Base-by-base conservation (phyloP, 23 tunicate species). In the Pegea sp. region DNA sequence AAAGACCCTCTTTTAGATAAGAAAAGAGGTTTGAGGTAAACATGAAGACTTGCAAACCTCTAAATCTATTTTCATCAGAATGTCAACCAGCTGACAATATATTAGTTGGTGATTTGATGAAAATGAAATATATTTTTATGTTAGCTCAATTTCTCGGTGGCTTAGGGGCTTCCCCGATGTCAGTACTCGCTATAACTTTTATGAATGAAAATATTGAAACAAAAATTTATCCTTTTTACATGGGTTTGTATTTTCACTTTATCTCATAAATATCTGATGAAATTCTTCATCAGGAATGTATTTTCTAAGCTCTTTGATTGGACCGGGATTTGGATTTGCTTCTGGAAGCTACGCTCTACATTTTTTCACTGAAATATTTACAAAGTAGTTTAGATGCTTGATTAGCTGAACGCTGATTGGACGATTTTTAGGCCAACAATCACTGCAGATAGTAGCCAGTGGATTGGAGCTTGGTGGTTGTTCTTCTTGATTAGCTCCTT, bases 401-500 rank as follows among this genome's bases (percentile, higher is more conserved):
- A 19, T 16, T 27, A 51, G 20, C 46, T 51, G 20, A 51, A 11
- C 19, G 7, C 23, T n/a, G 16, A 16, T 38, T 16, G 16, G 13
- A 38, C 46, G 46, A 8, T 20, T 21, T 62, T 28, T 16, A 64
- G 69, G 29, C 69, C 69, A 11, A 20, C 28, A 23, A 66, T 81
- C 27, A 72, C 72, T 6, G 57, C 70, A 5, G 93, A 81, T 23
- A 72, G 80, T 44, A 67, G 70, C 5, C 67, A 57, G 26, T 81
- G 93, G 93, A 71, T 81, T 2, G 93, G 93, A 5, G 93, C 93
- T 21, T 81, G 93, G 93, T 81, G 93, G 93, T 22, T 81, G 34
- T 75, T 75, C 16, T 81, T 81, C 54, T 52, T 72, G 4, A 61
- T 81, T 42, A 52, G 74, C 31, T 66, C 69, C 0, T 32, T 57